Evolutionary conservation across 2,113 vertebrate genomes (phyloP).

Genomic region (Carettochelys insculpta): DNA sequence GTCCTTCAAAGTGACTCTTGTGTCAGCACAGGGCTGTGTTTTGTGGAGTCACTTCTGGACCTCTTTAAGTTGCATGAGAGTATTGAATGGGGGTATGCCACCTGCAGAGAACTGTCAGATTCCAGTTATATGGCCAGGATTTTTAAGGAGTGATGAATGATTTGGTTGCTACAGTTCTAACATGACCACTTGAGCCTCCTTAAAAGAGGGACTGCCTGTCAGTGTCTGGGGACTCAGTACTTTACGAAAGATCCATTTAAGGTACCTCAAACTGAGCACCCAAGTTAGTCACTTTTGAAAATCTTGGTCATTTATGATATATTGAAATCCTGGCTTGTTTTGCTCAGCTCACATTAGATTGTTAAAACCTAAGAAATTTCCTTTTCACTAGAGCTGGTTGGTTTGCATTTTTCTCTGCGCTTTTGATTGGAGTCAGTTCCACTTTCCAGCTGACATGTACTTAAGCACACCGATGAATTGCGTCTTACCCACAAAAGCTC

Average conservation of each 20-base stretch:
- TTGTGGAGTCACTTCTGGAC: neutral
- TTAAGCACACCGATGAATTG: no score
- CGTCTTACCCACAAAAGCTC: no score
- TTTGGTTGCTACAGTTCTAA: neutral
- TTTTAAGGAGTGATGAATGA: neutral
- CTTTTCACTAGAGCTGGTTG: neutral
- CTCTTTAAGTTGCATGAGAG: slow-evolving; percentile 38
- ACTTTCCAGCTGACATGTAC: neutral
- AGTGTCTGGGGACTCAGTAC: neutral
- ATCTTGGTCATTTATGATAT: neutral
- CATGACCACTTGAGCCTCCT: neutral
- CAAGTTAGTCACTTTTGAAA: neutral
- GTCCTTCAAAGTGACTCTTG: slow-evolving; percentile 17
- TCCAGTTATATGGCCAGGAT: neutral
- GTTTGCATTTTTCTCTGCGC: neutral
- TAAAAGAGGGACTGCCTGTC: neutral
- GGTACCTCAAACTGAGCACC: neutral
- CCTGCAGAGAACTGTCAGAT: neutral
- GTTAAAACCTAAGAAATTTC: slow-evolving; percentile 7
- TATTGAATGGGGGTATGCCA: neutral
- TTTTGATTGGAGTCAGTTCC: slow-evolving; percentile 11
- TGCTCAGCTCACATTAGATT: neutral
- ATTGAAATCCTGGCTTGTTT: neutral
- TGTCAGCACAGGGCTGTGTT: slow-evolving; percentile 3
- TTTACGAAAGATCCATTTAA: neutral